Evolutionary conservation across 2,113 vertebrate species (phyloP).

Genomic region (Boulengeromyrus knoepffleri): DNA sequence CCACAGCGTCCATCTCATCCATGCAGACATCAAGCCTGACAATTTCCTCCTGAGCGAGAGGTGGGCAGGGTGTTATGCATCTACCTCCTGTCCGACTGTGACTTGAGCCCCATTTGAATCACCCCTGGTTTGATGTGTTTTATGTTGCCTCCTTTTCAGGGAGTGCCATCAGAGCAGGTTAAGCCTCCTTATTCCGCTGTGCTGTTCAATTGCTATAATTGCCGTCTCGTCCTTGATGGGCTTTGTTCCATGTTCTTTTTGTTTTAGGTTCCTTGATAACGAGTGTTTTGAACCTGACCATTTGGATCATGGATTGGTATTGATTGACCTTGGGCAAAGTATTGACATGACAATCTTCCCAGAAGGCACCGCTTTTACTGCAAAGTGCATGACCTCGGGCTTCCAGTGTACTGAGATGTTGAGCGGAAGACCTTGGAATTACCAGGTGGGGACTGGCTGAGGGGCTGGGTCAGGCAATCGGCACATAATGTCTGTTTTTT

Average conservation of each 20-base stretch:
- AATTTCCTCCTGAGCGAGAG: slow-evolving; percentile 85
- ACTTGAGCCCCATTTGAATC: background rate
- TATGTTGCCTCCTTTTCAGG: background rate
- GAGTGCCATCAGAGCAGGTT: background rate
- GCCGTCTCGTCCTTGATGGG: background rate
- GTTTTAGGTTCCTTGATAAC: slow-evolving; percentile 76
- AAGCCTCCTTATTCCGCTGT: background rate
- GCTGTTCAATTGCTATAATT: background rate
- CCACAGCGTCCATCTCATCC: slow-evolving; percentile 70
- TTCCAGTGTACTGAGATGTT: slow-evolving; percentile 95
- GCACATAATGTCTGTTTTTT: background rate
- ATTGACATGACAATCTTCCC: slow-evolving; percentile 89
- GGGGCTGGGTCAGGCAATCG: background rate
- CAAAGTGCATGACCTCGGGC: slow-evolving; percentile 78
- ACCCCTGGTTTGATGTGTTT: background rate
- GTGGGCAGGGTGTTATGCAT: slow-evolving; percentile 41
- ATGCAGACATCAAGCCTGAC: slow-evolving; percentile 93
- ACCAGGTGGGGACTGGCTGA: slow-evolving; percentile 68
- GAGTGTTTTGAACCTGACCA: slow-evolving; percentile 57
- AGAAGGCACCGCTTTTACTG: slow-evolving; percentile 73
- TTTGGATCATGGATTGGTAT: slow-evolving; percentile 71
- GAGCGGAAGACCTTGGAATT: slow-evolving; percentile 78
- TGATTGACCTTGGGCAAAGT: slow-evolving; percentile 89
- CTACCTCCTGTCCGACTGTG: background rate
- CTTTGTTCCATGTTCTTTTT: background rate